Base-by-base conservation (phyloP, 2,888 invertebrate species). In the Cremastinae sp. region DNA sequence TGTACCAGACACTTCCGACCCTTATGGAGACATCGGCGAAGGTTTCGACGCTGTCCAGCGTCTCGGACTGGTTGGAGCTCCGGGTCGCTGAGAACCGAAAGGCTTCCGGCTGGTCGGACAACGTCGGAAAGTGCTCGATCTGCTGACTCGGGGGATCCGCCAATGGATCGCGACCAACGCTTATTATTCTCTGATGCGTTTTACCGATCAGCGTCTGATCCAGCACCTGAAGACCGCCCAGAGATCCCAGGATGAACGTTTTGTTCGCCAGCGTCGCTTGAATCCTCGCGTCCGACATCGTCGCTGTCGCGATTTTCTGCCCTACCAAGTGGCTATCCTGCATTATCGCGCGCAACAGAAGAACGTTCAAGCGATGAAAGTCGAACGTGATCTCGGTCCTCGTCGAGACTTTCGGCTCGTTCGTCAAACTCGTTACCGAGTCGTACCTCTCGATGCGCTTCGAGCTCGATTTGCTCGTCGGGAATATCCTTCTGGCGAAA, bases 291-390 rank as follows among this genome's bases (percentile, higher is more conserved):
- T 96, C 96, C 76, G 95, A 94, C 93, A 98, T 93, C 10, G 97
- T 98, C 14, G 97, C 96, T 0, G 98, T 98, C 72, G 97, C 97
- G 75, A 98, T 96, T 92, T 98, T 98, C 81, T 95, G 93, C 0
- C 96, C 97, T 34, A 94, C 92, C 59, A 94, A 90, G 79, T 91
- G 91, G 49, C 94, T 94, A 79, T 95, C 95, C 80, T 93, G 93
- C 84, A 95, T 91, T 0, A 95, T 93, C 0, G 96, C 96, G 74
- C 97, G 92, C 79, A 98, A 91, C 79, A 98, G 91, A 70, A 98
- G 90, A 75, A 98, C 94, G 89, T 97, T 98, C 73, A 98, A 91
- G 9, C 97, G 93, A 89, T 97, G 96, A 89, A 98, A 98, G 89
- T 98, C 97, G 86, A 98, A 98, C 20, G 95, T 95, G 20, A 98